phyloP scores from a whole-genome alignment of 2,113 vertebrate species.

The Atractosteus spatula region DNA sequence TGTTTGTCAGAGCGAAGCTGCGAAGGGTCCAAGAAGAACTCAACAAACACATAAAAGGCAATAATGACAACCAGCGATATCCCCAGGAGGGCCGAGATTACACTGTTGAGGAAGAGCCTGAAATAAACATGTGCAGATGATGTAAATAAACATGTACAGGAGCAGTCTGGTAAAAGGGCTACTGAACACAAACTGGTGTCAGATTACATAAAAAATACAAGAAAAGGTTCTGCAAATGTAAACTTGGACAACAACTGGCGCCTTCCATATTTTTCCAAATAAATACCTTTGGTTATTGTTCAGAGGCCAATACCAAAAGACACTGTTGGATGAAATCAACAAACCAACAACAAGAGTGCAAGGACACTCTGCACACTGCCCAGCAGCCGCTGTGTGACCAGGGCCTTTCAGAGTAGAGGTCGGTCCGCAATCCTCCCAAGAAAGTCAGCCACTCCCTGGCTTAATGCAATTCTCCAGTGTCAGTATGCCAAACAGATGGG shows the following conservation, averaged over 20 bases:
- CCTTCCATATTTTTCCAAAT: too few species aligned
- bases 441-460: not conserved
- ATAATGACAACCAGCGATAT: constrained; percentile 76
- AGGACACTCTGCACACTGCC: too few species aligned
- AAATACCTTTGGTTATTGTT: too few species aligned
- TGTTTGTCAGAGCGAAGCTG: constrained; percentile 78
- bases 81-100: constrained; percentile 84
- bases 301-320: too few species aligned
- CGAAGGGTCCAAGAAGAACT: constrained; percentile 83
- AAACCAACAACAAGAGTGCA: too few species aligned
- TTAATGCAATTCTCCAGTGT: not conserved
- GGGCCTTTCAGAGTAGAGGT: too few species aligned
- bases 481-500: not conserved
- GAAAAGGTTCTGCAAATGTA: too few species aligned
- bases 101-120: constrained; percentile 85
- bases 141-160: not conserved
- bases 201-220: too few species aligned
- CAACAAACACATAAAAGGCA: constrained; percentile 81
- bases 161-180: not conserved
- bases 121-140: constrained; percentile 1
- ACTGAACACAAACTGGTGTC: too few species aligned
- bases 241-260: too few species aligned
- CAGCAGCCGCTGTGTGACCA: too few species aligned
- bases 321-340: too few species aligned
- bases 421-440: not conserved